Conservation (phyloP, 2,888 invertebrate genomes). For the Dusona sp. region DNA sequence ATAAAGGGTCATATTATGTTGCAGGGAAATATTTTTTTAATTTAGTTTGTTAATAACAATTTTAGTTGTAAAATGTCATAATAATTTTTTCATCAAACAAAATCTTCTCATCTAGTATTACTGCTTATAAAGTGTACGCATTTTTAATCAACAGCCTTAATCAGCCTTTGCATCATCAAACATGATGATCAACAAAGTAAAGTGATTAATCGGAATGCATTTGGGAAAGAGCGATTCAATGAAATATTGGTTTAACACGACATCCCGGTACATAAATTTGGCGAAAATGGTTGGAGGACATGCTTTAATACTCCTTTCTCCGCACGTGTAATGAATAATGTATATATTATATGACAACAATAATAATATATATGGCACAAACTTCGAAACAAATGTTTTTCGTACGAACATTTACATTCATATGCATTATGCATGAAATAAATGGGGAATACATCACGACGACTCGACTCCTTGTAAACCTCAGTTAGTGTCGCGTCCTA, state of each 20-base stretch:
- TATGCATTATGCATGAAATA: too few relatives aligned
- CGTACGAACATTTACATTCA: too few relatives aligned
- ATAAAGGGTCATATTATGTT: background rate
- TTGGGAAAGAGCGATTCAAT: background rate
- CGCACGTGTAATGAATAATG: too few relatives aligned
- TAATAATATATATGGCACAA: too few relatives aligned
- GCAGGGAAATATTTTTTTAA: background rate
- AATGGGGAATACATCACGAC: too few relatives aligned
- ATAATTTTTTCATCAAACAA: background rate
- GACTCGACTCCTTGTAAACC: too few relatives aligned
- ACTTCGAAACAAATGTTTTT: too few relatives aligned
- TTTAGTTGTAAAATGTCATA: background rate
- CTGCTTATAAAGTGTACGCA: background rate
- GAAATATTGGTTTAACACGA: constrained; percentile 36
- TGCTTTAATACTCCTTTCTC: constrained; percentile 24
- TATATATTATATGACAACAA: too few relatives aligned
- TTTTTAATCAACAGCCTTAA: background rate
- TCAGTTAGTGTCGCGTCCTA: too few relatives aligned
- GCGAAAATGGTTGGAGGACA: constrained; percentile 28
- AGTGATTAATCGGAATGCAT: background rate
- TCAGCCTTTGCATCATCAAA: background rate
- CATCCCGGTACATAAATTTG: constrained; percentile 19
- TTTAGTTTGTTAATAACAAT: background rate
- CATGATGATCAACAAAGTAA: background rate
- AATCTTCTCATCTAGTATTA: background rate